Evolutionary conservation across 92 coral and sea anemone genomes (phyloP).

Genomic region (Epizoanthus scotinus): DNA sequence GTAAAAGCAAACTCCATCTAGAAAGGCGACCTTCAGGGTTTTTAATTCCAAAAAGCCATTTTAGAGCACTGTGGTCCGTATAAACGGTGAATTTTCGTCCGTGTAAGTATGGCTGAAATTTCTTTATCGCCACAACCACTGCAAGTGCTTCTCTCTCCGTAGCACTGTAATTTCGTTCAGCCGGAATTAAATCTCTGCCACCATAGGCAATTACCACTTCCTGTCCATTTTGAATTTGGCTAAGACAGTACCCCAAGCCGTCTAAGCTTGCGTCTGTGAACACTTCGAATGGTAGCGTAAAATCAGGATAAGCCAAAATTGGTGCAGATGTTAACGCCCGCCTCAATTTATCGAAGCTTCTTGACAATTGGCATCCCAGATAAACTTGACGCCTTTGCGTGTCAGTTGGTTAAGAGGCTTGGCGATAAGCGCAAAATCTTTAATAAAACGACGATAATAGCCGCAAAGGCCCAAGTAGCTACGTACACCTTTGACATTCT

Average conservation of each 20-base stretch:
- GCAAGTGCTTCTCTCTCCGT: slow-evolving; percentile 45
- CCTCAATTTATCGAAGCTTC: slow-evolving; percentile 34
- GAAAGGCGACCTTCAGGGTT: slow-evolving; percentile 2
- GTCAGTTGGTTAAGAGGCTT: slow-evolving; percentile 38
- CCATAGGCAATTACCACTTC: slow-evolving; percentile 42
- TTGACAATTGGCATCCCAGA: slow-evolving; percentile 40
- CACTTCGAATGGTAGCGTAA: slow-evolving; percentile 25
- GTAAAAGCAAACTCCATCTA: not conserved
- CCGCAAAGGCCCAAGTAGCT: slow-evolving; percentile 60
- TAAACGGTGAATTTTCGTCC: slow-evolving; percentile 33
- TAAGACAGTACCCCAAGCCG: slow-evolving; percentile 41
- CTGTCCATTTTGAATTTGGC: slow-evolving; percentile 22
- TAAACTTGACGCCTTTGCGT: slow-evolving; percentile 19
- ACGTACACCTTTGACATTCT: slow-evolving; percentile 47
- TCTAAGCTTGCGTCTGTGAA: slow-evolving; percentile 42
- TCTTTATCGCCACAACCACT: slow-evolving; percentile 35
- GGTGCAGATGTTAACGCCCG: slow-evolving; percentile 22
- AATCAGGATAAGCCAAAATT: slow-evolving; percentile 42
- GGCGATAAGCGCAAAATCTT: slow-evolving; percentile 51
- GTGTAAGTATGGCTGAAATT: slow-evolving; percentile 31
- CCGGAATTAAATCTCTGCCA: slow-evolving; percentile 26
- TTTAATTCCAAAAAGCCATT: slow-evolving; percentile 6
- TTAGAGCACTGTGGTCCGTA: slow-evolving; percentile 41
- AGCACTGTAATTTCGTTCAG: slow-evolving; percentile 40
- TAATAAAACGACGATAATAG: slow-evolving; percentile 66